A percentile compares a stretch with the other conserved stretches of the same genome.
These are phyloP conservation scores for Diadophis punctatus DNA, from an alignment of 2,113 vertebrate genomes.

Conservation along the genomic window DNA sequence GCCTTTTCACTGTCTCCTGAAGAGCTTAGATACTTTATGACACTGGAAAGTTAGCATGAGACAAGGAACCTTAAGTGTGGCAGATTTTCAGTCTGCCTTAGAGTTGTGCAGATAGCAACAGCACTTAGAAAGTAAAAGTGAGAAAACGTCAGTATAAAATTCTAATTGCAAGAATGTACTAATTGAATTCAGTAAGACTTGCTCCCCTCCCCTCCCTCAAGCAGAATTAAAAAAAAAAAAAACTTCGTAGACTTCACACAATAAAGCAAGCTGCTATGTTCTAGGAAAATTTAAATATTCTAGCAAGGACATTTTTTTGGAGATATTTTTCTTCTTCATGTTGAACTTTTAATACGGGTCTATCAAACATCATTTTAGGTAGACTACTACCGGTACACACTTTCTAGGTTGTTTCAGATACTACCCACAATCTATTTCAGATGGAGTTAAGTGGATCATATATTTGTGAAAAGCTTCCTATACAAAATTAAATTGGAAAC, in stretches of 20 bases:
- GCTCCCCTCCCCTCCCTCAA: background rate
- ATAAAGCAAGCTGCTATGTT: constrained; percentile 53
- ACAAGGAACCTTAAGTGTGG: constrained; percentile 7
- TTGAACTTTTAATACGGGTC: constrained; percentile 8
- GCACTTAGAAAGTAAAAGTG: constrained; percentile 35
- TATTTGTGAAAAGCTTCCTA: background rate
- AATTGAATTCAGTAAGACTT: constrained; percentile 55
- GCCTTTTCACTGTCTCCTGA: background rate
- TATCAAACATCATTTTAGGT: constrained; percentile 33
- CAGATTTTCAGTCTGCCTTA: constrained; percentile 29
- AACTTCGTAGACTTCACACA: constrained; percentile 52
- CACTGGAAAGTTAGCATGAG: constrained; percentile 31
- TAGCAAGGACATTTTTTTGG: constrained; percentile 37
- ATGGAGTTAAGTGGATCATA: background rate
- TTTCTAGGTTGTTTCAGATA: constrained; percentile 25
- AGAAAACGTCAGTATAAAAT: constrained; percentile 58
- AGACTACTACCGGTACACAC: constrained; percentile 22
- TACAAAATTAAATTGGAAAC: background rate
- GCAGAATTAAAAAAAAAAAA: constrained; percentile 36
- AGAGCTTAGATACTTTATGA: background rate
- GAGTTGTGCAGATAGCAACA: constrained; percentile 38
- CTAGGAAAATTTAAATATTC: constrained; percentile 47
- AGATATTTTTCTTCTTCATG: constrained; percentile 31
- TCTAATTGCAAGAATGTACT: constrained; percentile 48
- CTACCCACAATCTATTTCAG: background rate